Base-by-base conservation (phyloP, 2,888 invertebrate genomes). In the Agrypnus murinus region DNA sequence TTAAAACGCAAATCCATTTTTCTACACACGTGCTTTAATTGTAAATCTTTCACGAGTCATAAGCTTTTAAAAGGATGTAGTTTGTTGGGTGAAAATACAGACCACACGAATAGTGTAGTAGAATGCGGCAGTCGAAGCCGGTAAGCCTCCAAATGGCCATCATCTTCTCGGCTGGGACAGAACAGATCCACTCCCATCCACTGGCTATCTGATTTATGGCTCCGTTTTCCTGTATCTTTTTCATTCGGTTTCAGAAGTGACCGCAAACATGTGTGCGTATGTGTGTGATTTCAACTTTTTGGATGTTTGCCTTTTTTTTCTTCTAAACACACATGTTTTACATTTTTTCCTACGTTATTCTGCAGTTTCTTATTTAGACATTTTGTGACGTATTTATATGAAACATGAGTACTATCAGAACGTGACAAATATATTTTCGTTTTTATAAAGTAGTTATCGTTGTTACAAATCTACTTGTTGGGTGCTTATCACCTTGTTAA, bases 71-170 rank as follows among this genome's bases (percentile, higher is more conserved):
- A 25, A 55, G 55, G 15, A 60, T n/a, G 15, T 38, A 48, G 48
- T 55, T 63, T 64, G 40, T 67, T 40, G 43, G 36, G 53, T 64
- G 57, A 67, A 71, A 72, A 72, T 69, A 46, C 62, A 31, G 55
- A 72, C 63, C 57, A 60, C 53, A 65, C 45, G 46, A 59, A 59
- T 53, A 45, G 57, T 50, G 46, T 59, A 45, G 65, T 65, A 68
- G 68, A 72, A 72, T 62, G 65, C 60, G 59, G 58, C 55, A 69
- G 60, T 65, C 57, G 60, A 75, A 78, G 77, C 74, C 78, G 74
- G 77, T 77, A 79, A 84, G 82, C 82, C 81, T 75, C 81, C 78
- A 82, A 84, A 83, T 82, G 81, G 81, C 82, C 80, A 81, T 82
- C 83, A 81, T 83, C 81, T 82, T 79, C 81, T 77, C 77, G 77